Evolutionary conservation across 2,113 vertebrate genomes (phyloP), one percentile per base, ranked within the genome.

Genomic region (Vidua macroura): DNA sequence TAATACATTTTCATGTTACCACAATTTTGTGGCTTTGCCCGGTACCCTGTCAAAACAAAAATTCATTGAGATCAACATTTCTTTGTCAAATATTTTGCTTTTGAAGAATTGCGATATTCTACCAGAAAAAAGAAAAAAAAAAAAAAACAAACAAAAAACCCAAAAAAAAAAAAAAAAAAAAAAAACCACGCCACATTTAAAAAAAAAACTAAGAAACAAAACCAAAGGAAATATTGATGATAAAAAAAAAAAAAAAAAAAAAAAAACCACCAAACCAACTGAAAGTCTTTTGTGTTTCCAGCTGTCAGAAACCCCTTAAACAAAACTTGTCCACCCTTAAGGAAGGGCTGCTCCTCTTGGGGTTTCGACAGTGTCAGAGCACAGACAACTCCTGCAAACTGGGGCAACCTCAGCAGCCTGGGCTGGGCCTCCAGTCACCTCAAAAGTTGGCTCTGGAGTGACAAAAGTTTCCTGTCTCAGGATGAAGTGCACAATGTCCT

Each of bases 361-460:
- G 25, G 12, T 59, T 84, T 31, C 9, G 11, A 9, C 6, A 16
- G 23, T 13, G 35, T 15, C 62, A 41, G 62, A 49, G 37, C 35
- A 11, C 1, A 9, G n/a, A 12, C 3, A 37, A 0, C 15, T 23
- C 30, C 46, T 53, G 6, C 33, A 14, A 8, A 7, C 25, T 55
- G 62, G 8, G 43, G 3, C 23, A 39, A 8, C 11, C 35, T 46
- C 46, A 67, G 74, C 17, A 27, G 43, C 23, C 51, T 12, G 11
- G n/a, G 31, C 13, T 20, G 41, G 31, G 49, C 25, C 15, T 66
- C 4, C 1, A 0, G 37, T 1, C 55, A 7, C 46, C 59, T 13
- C 59, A 2, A 3, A 62, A 69, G 22, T 2, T 62, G 51, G 4
- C 15, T 24, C 11, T 33, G 51, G 21, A 48, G 39, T 7, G 31